These are phyloP conservation scores for Netelia inedita DNA, from an alignment of 2,888 invertebrate genomes.

Conservation along the genomic window DNA sequence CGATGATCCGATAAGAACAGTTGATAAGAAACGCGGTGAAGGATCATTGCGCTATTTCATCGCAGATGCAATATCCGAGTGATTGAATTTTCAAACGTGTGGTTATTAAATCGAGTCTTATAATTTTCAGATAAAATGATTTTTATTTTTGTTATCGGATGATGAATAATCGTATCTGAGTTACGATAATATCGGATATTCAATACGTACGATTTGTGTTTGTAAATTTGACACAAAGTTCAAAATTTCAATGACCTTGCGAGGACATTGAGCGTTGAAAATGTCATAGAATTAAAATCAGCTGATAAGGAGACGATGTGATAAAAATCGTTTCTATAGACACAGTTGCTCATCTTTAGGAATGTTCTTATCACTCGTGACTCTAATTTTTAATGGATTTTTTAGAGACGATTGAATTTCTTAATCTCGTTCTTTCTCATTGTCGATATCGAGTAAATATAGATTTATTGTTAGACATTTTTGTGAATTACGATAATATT, in stretches of 20 bases:
- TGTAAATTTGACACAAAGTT: not conserved
- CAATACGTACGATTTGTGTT: too few relatives aligned
- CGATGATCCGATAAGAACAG: not conserved
- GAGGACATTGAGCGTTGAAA: not conserved
- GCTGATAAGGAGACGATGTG: not conserved
- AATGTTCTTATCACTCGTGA: not conserved
- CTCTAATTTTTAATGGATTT: not conserved
- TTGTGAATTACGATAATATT: not conserved
- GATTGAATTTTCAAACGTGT: not conserved
- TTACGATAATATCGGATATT: too few relatives aligned
- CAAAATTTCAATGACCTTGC: not conserved
- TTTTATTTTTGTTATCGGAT: not conserved
- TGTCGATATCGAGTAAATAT: not conserved
- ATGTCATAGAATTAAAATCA: not conserved
- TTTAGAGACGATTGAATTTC: not conserved
- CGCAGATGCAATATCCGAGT: not conserved
- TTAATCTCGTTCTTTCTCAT: not conserved
- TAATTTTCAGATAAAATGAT: not conserved
- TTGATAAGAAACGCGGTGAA: slow-evolving; percentile 6
- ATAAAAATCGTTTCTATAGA: not conserved
- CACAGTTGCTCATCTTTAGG: not conserved
- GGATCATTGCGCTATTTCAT: not conserved
- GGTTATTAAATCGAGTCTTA: not conserved
- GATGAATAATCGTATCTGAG: not conserved
- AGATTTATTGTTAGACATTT: not conserved